phyloP scores from a whole-genome alignment of 2,888 invertebrate species.

The Cosmorhoe ocellata region DNA sequence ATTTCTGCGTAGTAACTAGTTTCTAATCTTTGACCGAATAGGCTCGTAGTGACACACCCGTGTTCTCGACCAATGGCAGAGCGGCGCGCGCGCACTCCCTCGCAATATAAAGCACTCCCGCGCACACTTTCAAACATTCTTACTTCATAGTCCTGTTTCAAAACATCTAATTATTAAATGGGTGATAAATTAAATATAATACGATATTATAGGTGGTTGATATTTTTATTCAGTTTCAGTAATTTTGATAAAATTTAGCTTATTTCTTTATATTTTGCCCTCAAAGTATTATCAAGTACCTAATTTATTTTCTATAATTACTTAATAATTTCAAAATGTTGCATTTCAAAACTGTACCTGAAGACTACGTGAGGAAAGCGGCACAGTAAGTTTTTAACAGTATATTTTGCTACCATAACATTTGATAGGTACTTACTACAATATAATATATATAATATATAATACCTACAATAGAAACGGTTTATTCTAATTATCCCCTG shows the following conservation, averaged over 20 bases:
- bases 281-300: slow-evolving; percentile 39
- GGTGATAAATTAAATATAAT: slow-evolving; percentile 73
- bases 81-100: slow-evolving; percentile 57
- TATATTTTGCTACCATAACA: too few species aligned
- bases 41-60: slow-evolving; percentile 69
- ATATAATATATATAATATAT: too few species aligned
- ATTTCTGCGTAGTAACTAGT: neutral
- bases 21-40: slow-evolving; percentile 1
- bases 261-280: slow-evolving; percentile 28
- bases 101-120: slow-evolving; percentile 60
- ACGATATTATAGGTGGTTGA: slow-evolving; percentile 77
- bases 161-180: slow-evolving; percentile 63
- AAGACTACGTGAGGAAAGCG: slow-evolving; percentile 67
- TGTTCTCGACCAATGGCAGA: slow-evolving; percentile 65
- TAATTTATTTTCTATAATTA: slow-evolving; percentile 31
- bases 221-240: slow-evolving; percentile 80
- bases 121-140: slow-evolving; percentile 50
- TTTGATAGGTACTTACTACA: too few species aligned
- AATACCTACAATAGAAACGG: too few species aligned
- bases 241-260: slow-evolving; percentile 68
- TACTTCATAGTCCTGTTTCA: slow-evolving; percentile 41
- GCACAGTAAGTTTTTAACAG: slow-evolving; percentile 57
- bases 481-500: too few species aligned
- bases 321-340: slow-evolving; percentile 59
- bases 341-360: slow-evolving; percentile 68